Conservation (phyloP, 1,140 invertebrate genomes). For the Onthophagus taurus region DNA sequence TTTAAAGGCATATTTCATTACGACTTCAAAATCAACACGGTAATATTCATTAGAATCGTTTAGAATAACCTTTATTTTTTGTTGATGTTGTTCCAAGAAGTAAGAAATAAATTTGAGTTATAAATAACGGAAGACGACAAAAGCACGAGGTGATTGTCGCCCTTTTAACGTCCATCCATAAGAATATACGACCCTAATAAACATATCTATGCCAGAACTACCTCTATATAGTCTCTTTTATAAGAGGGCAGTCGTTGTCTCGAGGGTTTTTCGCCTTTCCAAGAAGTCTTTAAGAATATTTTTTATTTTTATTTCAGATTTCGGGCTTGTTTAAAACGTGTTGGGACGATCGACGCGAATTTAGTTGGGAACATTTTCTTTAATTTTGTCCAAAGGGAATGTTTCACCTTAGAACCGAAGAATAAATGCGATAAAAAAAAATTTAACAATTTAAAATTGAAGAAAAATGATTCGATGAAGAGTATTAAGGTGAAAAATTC, state of each 20-base stretch:
- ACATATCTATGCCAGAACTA: constrained; percentile 1
- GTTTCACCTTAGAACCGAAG: constrained; percentile 75
- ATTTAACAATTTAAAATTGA: too few species aligned
- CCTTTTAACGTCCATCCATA: too few species aligned
- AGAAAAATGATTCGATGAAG: too few species aligned
- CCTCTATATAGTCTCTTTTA: not conserved
- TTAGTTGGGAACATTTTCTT: constrained; percentile 91
- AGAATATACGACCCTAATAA: constrained; percentile 11
- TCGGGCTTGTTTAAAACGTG: constrained; percentile 80
- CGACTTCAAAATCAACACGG: too few species aligned
- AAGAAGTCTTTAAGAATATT: constrained; percentile 1
- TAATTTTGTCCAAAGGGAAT: constrained; percentile 85
- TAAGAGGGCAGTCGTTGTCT: constrained; percentile 2
- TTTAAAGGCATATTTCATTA: too few species aligned
- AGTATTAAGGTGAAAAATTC: too few species aligned
- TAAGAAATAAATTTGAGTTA: too few species aligned
- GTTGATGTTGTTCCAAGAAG: too few species aligned
- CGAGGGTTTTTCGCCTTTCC: not conserved
- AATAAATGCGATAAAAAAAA: constrained; percentile 56
- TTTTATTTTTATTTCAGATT: constrained; percentile 57
- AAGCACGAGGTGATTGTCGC: too few species aligned
- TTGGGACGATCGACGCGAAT: constrained; percentile 72
- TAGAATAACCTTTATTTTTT: too few species aligned
- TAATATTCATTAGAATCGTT: too few species aligned
- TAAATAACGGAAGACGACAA: too few species aligned